These are phyloP conservation scores for Rotaria magnacalcarata DNA, from an alignment of 2,888 invertebrate genomes.

Conservation along the genomic window DNA sequence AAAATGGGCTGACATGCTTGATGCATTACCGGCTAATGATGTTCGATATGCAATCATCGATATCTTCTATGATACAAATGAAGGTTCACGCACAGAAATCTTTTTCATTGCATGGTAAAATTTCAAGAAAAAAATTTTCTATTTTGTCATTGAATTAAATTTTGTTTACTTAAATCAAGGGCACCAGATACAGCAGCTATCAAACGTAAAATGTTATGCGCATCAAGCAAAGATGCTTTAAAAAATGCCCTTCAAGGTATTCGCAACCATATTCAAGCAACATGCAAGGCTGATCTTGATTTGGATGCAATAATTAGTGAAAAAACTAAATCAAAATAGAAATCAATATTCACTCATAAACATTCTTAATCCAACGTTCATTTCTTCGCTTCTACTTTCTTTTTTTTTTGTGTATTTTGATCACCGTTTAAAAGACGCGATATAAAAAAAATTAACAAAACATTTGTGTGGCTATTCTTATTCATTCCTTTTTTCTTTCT, in stretches of 20 bases:
- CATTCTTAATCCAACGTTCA: neutral
- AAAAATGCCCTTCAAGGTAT: slow-evolving; percentile 45
- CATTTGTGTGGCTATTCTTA: neutral
- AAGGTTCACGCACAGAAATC: slow-evolving; percentile 45
- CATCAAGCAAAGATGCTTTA: slow-evolving; percentile 46
- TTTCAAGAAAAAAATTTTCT: neutral
- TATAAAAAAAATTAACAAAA: neutral
- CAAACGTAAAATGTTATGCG: slow-evolving; percentile 46
- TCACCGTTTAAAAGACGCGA: slow-evolving; percentile 10
- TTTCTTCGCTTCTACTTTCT: neutral
- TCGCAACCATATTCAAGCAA: slow-evolving; percentile 46
- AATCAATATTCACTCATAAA: neutral
- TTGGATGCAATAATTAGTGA: slow-evolving; percentile 36
- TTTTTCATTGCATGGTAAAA: slow-evolving; percentile 42
- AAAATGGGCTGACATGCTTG: slow-evolving; percentile 45
- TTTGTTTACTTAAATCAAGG: neutral
- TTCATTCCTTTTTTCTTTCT: neutral
- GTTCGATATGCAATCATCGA: slow-evolving; percentile 46
- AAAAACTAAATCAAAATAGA: slow-evolving; percentile 34
- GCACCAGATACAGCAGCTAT: slow-evolving; percentile 46
- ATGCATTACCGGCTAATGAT: slow-evolving; percentile 44
- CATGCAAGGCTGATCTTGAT: slow-evolving; percentile 45
- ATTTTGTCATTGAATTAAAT: neutral
- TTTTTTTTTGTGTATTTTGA: neutral
- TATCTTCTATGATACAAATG: slow-evolving; percentile 45